Conservation (phyloP, 2,888 invertebrate species). For the Sepioteuthis lessoniana region DNA sequence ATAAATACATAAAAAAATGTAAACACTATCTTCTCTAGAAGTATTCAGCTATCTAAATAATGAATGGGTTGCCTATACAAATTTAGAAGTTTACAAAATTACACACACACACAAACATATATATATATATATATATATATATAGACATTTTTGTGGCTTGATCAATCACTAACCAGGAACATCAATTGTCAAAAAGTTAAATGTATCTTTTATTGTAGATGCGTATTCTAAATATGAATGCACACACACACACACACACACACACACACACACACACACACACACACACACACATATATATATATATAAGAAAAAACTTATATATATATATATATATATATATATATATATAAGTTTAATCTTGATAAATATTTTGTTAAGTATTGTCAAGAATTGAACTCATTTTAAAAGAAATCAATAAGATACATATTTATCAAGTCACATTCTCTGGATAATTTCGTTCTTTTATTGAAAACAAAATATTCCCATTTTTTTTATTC, state of each 20-base stretch:
- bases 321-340: no score
- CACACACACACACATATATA: no score
- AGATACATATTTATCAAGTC: not conserved
- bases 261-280: no score
- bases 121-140: not conserved
- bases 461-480: not conserved
- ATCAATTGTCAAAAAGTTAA: not conserved
- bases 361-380: no score
- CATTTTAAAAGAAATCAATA: not conserved
- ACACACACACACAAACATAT: no score
- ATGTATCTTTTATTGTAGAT: not conserved
- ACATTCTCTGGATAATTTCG: not conserved
- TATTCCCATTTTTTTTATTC: not conserved
- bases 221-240: not conserved
- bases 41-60: not conserved
- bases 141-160: not conserved
- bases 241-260: no score
- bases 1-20: not conserved
- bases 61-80: not conserved
- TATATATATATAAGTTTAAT: no score
- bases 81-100: no score
- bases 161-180: not conserved
- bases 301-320: no score
- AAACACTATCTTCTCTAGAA: not conserved
- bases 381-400: constrained; percentile 33